phyloP scores from a whole-genome alignment of 2,797 vertebrate genomes.

The Acridotheres tristis region DNA sequence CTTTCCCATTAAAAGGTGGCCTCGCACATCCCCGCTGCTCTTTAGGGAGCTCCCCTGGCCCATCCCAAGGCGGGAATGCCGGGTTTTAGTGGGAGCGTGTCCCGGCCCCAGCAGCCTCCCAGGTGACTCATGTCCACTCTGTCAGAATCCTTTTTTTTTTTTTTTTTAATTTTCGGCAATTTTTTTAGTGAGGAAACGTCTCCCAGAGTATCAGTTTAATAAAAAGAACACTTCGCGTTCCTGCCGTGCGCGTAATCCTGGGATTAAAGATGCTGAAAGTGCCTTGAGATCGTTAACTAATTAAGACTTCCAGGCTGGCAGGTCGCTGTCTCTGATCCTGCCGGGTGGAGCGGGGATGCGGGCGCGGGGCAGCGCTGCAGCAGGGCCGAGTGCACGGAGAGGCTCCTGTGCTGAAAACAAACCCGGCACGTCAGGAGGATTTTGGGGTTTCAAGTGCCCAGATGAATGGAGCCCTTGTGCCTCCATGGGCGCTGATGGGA shows the following conservation, averaged over 20 bases:
- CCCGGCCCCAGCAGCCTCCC: background rate
- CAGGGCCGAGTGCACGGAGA: background rate
- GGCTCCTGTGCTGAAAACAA: background rate
- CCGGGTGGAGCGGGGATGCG: background rate
- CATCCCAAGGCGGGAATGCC: background rate
- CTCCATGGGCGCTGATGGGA: background rate
- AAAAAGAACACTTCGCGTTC: background rate
- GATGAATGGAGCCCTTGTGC: background rate
- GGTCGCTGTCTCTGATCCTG: background rate
- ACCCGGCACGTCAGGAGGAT: background rate
- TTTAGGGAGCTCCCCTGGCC: background rate
- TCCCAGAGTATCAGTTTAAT: constrained; percentile 12
- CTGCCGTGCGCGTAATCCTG: background rate
- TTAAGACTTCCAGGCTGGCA: constrained; percentile 3
- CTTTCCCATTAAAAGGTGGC: background rate
- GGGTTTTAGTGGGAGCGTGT: background rate
- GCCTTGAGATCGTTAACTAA: constrained; percentile 26
- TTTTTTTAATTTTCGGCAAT: background rate
- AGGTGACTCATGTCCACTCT: constrained; percentile 38
- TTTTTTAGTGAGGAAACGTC: background rate
- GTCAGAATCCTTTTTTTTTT: background rate
- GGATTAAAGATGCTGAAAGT: constrained; percentile 19
- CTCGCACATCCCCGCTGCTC: background rate
- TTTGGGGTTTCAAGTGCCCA: rapidly evolving
- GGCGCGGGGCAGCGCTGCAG: background rate